A percentile compares a stretch with the other conserved stretches of the same genome.
These are phyloP conservation scores for Bombus consobrinus DNA, from an alignment of 1,140 invertebrate genomes.

Conservation along the genomic window DNA sequence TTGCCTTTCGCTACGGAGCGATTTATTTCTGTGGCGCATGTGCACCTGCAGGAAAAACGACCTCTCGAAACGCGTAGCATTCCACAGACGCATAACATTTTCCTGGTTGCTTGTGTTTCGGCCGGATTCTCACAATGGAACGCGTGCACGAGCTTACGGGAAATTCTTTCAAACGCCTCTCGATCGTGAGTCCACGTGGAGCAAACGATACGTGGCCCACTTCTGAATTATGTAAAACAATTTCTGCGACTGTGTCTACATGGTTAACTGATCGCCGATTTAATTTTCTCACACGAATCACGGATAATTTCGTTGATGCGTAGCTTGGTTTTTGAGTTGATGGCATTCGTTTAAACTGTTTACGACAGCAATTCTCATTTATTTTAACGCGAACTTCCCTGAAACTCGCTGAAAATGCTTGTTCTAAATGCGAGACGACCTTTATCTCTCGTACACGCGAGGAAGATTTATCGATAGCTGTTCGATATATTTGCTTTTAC, in stretches of 20 bases:
- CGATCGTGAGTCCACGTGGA: constrained; percentile 3
- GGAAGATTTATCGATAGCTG: neutral
- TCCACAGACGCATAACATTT: constrained; percentile 51
- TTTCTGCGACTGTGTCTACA: constrained; percentile 9
- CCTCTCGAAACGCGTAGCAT: constrained; percentile 46
- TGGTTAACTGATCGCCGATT: neutral
- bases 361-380: constrained; percentile 5
- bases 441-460: neutral
- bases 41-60: constrained; percentile 56
- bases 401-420: neutral
- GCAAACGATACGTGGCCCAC: too few species aligned
- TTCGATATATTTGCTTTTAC: neutral
- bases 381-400: neutral
- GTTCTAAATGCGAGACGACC: neutral
- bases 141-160: neutral
- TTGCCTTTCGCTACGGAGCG: constrained; percentile 45
- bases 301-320: neutral
- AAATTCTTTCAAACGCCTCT: constrained; percentile 19
- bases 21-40: constrained; percentile 56
- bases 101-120: constrained; percentile 44
- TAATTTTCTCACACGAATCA: neutral
- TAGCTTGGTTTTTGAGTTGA: neutral
- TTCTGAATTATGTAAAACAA: constrained; percentile 43
- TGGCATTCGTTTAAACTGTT: neutral
- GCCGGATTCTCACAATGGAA: constrained; percentile 3